Evolutionary conservation across 1,140 invertebrate genomes (phyloP).

Genomic region (Drosophila watanabei): DNA sequence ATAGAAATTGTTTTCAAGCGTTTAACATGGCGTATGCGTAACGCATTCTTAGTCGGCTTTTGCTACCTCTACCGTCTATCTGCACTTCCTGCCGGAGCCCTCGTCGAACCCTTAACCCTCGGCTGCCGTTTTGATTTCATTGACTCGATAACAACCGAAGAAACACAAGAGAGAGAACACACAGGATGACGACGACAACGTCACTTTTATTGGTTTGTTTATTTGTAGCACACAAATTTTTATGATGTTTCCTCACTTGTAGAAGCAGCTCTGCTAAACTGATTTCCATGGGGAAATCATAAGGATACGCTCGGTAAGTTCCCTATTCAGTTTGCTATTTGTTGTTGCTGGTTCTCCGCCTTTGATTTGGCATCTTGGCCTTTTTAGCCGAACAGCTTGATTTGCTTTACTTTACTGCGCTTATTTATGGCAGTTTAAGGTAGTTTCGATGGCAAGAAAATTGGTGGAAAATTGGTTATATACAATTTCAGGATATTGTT

Average conservation of each 20-base stretch:
- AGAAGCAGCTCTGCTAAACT: constrained; percentile 67
- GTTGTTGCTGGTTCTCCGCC: constrained; percentile 10
- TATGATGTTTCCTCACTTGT: constrained; percentile 61
- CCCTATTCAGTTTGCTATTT: constrained; percentile 36
- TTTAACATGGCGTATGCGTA: constrained; percentile 77
- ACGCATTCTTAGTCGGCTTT: constrained; percentile 56
- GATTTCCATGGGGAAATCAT: constrained; percentile 80
- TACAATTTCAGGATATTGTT: background rate
- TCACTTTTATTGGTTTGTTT: constrained; percentile 66
- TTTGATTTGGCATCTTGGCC: constrained; percentile 38
- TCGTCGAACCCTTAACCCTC: constrained; percentile 9
- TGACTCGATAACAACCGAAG: constrained; percentile 36
- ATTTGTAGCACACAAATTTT: constrained; percentile 74
- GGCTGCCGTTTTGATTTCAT: constrained; percentile 52
- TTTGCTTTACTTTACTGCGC: constrained; percentile 31
- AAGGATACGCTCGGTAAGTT: constrained; percentile 48
- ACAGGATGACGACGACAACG: constrained; percentile 13
- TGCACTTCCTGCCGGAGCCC: background rate
- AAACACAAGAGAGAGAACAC: constrained; percentile 12
- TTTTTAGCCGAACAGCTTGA: constrained; percentile 22
- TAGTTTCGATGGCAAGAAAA: background rate
- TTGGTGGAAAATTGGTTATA: background rate
- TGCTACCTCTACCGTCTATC: constrained; percentile 6
- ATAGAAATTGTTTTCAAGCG: constrained; percentile 70
- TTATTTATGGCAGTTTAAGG: constrained; percentile 23